Evolutionary conservation across 1,140 invertebrate genomes (phyloP).

Genomic region (Heliothis subflexa): DNA sequence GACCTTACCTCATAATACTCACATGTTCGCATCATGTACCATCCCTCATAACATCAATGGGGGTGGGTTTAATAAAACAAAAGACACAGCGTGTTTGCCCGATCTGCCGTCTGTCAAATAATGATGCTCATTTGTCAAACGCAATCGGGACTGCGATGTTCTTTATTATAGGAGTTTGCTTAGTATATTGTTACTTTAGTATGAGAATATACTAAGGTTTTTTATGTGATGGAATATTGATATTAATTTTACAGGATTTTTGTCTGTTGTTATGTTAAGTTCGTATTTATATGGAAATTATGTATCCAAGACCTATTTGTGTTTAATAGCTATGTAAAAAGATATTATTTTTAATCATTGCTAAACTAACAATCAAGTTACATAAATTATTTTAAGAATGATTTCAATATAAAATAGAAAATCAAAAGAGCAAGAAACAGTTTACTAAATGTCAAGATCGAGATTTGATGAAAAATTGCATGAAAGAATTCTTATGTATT

Average conservation of each 20-base stretch:
- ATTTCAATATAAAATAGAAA: no score
- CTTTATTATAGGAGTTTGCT: slow-evolving; percentile 34
- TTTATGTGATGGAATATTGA: background rate
- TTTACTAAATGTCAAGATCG: no score
- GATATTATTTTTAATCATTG: no score
- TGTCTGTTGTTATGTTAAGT: background rate
- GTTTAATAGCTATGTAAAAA: no score
- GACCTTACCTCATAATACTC: slow-evolving; percentile 43
- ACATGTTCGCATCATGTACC: slow-evolving; percentile 45
- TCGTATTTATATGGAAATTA: no score
- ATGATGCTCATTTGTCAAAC: slow-evolving; percentile 82
- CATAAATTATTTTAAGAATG: no score
- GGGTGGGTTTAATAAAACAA: slow-evolving; percentile 66
- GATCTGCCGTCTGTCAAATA: slow-evolving; percentile 81
- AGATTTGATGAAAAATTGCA: no score
- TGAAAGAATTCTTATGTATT: no score
- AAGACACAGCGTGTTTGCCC: slow-evolving; percentile 62
- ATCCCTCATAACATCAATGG: slow-evolving; percentile 54
- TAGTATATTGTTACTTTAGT: background rate
- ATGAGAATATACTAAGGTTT: background rate
- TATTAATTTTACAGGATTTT: background rate
- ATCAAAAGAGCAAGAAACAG: no score
- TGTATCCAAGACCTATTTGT: no score
- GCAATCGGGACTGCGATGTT: slow-evolving; percentile 64
- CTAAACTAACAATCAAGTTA: no score